These are phyloP conservation scores for Microctenopoma lineatum DNA, from an alignment of 2,797 vertebrate species.

Conservation along the genomic window DNA sequence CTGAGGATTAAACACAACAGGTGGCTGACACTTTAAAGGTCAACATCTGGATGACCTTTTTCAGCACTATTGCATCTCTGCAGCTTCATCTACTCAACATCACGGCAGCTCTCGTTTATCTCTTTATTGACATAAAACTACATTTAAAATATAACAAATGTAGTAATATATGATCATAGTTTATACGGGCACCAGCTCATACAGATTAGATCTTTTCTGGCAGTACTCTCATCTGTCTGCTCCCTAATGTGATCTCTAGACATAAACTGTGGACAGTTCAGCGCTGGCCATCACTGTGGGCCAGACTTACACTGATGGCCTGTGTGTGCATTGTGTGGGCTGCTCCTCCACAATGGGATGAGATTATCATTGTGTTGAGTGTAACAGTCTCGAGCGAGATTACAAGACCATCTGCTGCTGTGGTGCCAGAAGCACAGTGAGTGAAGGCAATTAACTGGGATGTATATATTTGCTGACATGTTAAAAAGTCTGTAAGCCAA, in stretches of 20 bases:
- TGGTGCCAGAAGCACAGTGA: constrained; percentile 34
- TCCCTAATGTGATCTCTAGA: neutral
- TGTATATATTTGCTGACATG: constrained; percentile 4
- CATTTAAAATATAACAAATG: too few species aligned
- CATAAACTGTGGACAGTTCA: too few species aligned
- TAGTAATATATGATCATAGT: too few species aligned
- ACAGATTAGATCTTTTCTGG: too few species aligned
- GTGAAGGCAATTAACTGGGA: constrained; percentile 53
- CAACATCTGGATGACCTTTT: constrained; percentile 54
- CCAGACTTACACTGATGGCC: neutral
- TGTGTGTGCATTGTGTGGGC: neutral
- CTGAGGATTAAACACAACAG: constrained; percentile 51
- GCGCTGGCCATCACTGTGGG: neutral
- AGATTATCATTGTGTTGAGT: constrained; percentile 56
- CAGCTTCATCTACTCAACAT: neutral
- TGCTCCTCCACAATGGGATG: constrained; percentile 29
- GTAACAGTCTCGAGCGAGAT: constrained; percentile 58
- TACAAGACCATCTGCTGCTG: constrained; percentile 62
- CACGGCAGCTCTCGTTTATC: neutral
- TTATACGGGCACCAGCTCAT: too few species aligned
- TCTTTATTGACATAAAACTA: neutral
- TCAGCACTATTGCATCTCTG: neutral
- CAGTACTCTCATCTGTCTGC: too few species aligned
- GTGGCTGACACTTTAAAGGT: constrained; percentile 30
- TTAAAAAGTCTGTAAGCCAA: neutral